Evolutionary conservation across 1,140 invertebrate species (phyloP).

Genomic region (Pristionchus pacificus): DNA sequence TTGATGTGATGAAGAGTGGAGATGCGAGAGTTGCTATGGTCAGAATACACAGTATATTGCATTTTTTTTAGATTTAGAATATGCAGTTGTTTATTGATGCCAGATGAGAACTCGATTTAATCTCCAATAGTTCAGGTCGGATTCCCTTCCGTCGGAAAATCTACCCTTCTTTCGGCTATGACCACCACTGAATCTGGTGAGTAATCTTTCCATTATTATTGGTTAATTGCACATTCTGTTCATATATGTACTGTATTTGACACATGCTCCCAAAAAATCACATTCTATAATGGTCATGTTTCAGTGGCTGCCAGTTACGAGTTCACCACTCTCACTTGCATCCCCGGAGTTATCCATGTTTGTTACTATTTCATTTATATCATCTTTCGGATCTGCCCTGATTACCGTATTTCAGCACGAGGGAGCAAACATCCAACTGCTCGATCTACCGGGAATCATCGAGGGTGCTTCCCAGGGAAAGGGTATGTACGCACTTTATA

Average conservation of each 20-base stretch:
- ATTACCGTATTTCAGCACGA: constrained; percentile 37
- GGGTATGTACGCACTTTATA: constrained; percentile 62
- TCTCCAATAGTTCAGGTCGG: too few relatives aligned
- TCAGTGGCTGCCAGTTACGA: constrained; percentile 95
- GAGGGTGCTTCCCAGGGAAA: constrained; percentile 99
- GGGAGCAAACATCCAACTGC: constrained; percentile 90
- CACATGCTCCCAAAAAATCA: constrained; percentile 57
- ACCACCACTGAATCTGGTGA: constrained; percentile 69
- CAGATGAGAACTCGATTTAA: too few relatives aligned
- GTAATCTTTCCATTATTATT: background rate
- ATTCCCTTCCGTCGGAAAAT: constrained; percentile 70
- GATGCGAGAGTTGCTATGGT: constrained; percentile 97
- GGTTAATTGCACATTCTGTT: constrained; percentile 23
- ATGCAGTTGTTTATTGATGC: too few relatives aligned
- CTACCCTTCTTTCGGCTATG: constrained; percentile 80
- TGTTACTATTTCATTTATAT: too few relatives aligned
- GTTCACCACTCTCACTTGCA: constrained; percentile 98
- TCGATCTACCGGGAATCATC: constrained; percentile 99
- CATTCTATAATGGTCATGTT: constrained; percentile 45
- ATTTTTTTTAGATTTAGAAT: too few relatives aligned
- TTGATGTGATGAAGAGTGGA: constrained; percentile 98
- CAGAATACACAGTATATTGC: too few relatives aligned
- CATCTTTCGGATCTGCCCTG: too few relatives aligned
- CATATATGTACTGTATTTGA: too few relatives aligned
- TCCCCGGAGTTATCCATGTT: constrained; percentile 74